These are phyloP conservation scores for Microplitis deprimator DNA, from an alignment of 2,888 invertebrate genomes.

Conservation along the genomic window DNA sequence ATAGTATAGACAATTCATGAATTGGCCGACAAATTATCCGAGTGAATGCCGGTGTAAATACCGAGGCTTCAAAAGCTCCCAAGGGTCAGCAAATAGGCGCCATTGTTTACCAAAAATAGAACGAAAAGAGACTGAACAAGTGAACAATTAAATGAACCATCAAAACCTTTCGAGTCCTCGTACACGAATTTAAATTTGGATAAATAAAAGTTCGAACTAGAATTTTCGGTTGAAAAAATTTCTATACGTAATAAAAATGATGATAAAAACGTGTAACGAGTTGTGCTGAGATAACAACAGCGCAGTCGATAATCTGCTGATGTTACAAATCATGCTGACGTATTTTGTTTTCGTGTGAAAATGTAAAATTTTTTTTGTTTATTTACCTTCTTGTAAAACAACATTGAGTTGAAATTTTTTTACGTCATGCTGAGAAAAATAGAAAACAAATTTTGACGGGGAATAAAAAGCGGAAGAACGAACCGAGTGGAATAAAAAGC, in stretches of 20 bases:
- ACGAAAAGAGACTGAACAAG: slow-evolving; percentile 4
- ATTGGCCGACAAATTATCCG: neutral
- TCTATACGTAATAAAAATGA: neutral
- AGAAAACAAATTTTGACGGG: neutral
- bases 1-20: neutral
- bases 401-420: slow-evolving; percentile 12
- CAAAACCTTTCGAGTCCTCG: neutral
- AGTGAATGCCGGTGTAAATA: too few species aligned
- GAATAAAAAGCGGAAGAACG: neutral
- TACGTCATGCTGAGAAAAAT: neutral
- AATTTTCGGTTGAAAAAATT: neutral
- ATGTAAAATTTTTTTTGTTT: neutral
- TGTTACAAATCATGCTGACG: neutral
- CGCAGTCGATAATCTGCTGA: neutral
- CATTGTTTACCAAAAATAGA: slow-evolving; percentile 4
- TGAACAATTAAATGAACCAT: neutral
- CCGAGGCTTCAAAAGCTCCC: neutral
- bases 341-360: neutral
- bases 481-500: neutral
- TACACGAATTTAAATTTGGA: neutral
- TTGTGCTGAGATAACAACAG: neutral
- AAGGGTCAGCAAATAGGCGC: neutral
- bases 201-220: too few species aligned
- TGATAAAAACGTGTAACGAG: neutral
- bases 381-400: slow-evolving; percentile 40